A percentile compares a stretch with the other conserved stretches of the same genome.
These are phyloP conservation scores for Neodon shergylaensis DNA, from an alignment of 2,113 vertebrate species.

Conservation along the genomic window DNA sequence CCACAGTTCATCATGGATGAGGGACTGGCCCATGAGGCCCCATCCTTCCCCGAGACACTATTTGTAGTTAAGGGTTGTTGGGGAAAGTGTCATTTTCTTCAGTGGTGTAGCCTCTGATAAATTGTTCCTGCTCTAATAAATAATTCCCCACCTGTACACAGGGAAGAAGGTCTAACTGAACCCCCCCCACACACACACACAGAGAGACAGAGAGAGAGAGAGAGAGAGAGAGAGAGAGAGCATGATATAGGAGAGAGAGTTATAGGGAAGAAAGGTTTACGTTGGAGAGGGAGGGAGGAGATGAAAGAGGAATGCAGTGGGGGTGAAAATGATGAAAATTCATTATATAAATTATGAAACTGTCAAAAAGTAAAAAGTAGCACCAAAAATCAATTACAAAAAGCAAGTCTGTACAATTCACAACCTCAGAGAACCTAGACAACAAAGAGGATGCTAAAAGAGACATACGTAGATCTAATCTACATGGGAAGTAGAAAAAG, in stretches of 20 bases:
- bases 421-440: too few species aligned
- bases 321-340: background rate
- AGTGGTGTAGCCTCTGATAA: background rate
- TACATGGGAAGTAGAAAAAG: too few species aligned
- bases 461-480: too few species aligned
- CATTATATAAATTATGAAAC: background rate
- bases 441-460: too few species aligned
- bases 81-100: background rate
- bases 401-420: too few species aligned
- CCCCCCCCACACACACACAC: background rate
- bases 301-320: too few species aligned
- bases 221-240: background rate
- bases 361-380: background rate
- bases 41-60: background rate
- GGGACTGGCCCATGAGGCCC: too few species aligned
- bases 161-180: background rate
- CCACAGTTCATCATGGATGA: background rate
- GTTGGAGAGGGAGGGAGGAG: background rate
- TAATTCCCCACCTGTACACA: too few species aligned
- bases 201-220: background rate
- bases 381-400: background rate
- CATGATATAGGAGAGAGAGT: background rate
- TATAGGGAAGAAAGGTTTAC: background rate
- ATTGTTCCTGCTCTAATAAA: background rate
- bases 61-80: background rate